Evolutionary conservation across 2,888 invertebrate genomes (phyloP).

Genomic region (Troglohyphantes excavatus): DNA sequence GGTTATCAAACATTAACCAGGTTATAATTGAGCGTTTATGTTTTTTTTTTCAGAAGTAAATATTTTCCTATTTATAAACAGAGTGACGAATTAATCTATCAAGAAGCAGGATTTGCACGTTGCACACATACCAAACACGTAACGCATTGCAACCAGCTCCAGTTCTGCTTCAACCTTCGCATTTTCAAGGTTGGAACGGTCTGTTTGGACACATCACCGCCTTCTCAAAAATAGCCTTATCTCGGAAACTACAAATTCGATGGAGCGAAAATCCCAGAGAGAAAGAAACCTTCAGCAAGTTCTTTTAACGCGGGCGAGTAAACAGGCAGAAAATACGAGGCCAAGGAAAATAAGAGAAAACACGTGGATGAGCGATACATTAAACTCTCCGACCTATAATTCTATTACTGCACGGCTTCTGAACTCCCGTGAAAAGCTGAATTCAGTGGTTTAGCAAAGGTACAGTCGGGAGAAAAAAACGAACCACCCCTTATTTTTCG

Average conservation of each 20-base stretch:
- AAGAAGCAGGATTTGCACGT: too few relatives aligned
- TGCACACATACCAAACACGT: too few relatives aligned
- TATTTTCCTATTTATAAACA: too few relatives aligned
- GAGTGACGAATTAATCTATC: too few relatives aligned
- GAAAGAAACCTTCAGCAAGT: not conserved
- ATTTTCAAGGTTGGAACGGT: conserved; percentile 19
- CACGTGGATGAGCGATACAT: not conserved
- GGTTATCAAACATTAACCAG: too few relatives aligned
- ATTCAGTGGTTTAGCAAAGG: not conserved
- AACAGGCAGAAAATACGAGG: conserved; percentile 41
- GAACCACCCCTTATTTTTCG: too few relatives aligned
- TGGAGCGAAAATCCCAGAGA: conserved; percentile 26
- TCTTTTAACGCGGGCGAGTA: conserved; percentile 22
- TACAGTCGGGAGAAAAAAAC: too few relatives aligned
- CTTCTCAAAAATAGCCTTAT: conserved; percentile 1
- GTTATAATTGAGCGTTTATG: too few relatives aligned
- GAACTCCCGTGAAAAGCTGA: too few relatives aligned
- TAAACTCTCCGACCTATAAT: not conserved
- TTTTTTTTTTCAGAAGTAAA: too few relatives aligned
- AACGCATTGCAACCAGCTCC: not conserved
- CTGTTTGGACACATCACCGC: conserved; percentile 26
- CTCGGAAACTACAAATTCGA: conserved; percentile 16
- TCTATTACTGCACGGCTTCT: not conserved
- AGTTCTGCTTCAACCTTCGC: not conserved
- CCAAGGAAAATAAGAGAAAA: conserved; percentile 18